Conservation (phyloP, 2,888 invertebrate species). For the Magallana nippona region DNA sequence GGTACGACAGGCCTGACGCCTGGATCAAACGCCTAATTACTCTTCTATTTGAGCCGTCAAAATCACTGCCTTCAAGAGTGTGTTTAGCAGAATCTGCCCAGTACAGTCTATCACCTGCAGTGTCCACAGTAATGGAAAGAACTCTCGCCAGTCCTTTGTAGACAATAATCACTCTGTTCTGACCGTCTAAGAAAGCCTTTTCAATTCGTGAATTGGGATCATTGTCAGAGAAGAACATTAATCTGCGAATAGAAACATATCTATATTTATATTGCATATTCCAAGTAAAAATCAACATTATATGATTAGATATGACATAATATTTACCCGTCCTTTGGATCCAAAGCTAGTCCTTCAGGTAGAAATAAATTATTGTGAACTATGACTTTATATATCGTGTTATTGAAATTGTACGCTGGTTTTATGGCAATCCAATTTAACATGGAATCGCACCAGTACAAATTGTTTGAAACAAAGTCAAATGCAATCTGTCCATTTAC, state of each 20-base stretch:
- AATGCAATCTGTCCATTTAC: not conserved
- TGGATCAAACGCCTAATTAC: not conserved
- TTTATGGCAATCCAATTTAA: not conserved
- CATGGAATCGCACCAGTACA: conserved; percentile 13
- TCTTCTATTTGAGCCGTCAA: not conserved
- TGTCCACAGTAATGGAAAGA: not conserved
- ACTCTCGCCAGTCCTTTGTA: not conserved
- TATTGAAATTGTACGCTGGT: not conserved
- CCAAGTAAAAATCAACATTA: too few relatives aligned
- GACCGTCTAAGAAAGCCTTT: not conserved
- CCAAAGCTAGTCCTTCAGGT: not conserved
- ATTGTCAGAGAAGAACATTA: conserved; percentile 7
- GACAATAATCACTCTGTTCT: not conserved
- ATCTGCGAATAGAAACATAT: not conserved
- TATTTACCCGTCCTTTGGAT: not conserved
- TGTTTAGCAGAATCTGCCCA: not conserved
- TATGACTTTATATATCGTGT: not conserved
- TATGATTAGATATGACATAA: not conserved
- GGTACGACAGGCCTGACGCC: not conserved
- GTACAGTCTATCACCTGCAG: not conserved
- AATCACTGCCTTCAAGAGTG: not conserved
- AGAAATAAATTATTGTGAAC: not conserved
- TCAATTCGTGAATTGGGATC: not conserved
- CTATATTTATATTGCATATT: not conserved
- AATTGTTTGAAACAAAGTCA: not conserved